Percentiles rank a stretch among this genome's conserved stretches.
phyloP scores from a whole-genome alignment of 1,140 invertebrate species.

The Bombus superbus region DNA sequence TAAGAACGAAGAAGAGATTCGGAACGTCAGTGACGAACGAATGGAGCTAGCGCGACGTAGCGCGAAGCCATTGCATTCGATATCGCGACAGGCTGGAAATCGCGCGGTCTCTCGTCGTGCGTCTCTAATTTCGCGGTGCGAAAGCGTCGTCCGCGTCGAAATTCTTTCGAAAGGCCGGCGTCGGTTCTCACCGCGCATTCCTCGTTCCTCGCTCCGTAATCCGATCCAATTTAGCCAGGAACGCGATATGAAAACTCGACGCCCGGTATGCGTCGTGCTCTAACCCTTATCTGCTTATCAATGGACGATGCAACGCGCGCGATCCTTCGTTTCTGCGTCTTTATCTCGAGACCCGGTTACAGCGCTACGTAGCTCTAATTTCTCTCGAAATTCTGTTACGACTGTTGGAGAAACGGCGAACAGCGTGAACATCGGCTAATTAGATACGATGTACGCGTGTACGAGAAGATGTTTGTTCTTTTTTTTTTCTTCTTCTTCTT shows the following conservation, averaged over 20 bases:
- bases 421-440: too few species aligned
- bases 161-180: conserved; percentile 2
- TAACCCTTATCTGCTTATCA: conserved; percentile 57
- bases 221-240: conserved; percentile 35
- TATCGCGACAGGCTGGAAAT: not conserved
- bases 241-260: conserved; percentile 63
- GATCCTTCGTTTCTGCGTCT: conserved; percentile 15
- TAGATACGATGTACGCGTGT: too few species aligned
- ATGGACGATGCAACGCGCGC: conserved; percentile 20
- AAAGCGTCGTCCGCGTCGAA: not conserved
- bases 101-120: not conserved
- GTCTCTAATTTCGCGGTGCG: conserved; percentile 1
- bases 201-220: conserved; percentile 45
- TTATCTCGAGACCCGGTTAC: not conserved
- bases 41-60: not conserved
- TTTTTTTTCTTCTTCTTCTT: too few species aligned
- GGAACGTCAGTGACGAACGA: not conserved
- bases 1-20: too few species aligned
- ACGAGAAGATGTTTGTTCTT: too few species aligned
- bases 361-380: not conserved
- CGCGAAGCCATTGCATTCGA: not conserved
- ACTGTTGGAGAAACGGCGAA: not conserved
- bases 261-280: conserved; percentile 26
- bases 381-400: not conserved
- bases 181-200: conserved; percentile 54